These are phyloP conservation scores for Tachysurus vachellii DNA, from an alignment of 2,113 vertebrate species.

Conservation along the genomic window DNA sequence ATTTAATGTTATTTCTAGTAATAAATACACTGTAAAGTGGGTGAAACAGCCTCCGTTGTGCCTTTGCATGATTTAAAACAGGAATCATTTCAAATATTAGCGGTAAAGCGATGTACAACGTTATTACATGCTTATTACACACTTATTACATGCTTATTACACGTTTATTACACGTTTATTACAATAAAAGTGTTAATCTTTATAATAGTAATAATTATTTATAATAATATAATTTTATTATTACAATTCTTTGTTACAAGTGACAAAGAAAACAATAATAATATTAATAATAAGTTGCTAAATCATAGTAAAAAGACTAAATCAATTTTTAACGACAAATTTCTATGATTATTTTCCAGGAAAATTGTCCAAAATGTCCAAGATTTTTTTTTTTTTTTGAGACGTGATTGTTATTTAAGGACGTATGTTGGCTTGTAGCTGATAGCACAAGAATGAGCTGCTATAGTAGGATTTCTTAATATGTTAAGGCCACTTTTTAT, in stretches of 20 bases:
- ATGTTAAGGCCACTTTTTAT: not conserved
- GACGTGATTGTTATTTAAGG: not conserved
- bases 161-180: not conserved
- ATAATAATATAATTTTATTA: no score
- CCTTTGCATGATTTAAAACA: not conserved
- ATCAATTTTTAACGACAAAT: not conserved
- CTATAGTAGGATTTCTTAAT: not conserved
- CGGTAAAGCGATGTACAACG: no score
- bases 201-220: no score
- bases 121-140: not conserved
- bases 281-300: not conserved
- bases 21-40: not conserved
- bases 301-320: not conserved
- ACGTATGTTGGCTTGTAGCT: not conserved
- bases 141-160: not conserved
- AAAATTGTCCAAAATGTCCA: not conserved
- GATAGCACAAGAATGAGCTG: not conserved
- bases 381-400: not conserved
- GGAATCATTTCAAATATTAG: not conserved
- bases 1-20: not conserved
- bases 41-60: not conserved
- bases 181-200: not conserved
- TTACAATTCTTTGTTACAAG: no score
- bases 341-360: not conserved
- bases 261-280: no score